Evolutionary conservation across 2,888 invertebrate genomes (phyloP), one percentile per base, ranked within the genome.

Genomic region (Acrobeloides nanus): DNA sequence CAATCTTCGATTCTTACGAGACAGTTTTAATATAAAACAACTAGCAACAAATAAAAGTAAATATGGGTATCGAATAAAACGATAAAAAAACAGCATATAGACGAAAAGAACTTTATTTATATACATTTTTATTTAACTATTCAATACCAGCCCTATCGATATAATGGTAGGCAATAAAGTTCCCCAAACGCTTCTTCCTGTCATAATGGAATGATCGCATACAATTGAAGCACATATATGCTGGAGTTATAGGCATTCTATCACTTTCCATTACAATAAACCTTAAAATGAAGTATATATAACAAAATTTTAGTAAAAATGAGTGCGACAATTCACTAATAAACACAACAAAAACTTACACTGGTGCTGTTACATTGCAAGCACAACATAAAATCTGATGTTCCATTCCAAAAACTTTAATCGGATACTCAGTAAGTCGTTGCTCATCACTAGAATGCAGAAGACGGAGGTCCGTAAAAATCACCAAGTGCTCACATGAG

Each of bases 401-500:
- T 8, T 53, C 40, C 35, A 48, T 57, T 18, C 70, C 69, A 46
- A 50, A 67, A 12, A 63, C 40, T 6, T 50, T 29, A 17, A 62
- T 49, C 3, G 70, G 70, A 51, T 68, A 70, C 6, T 51, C 55
- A 15, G 33, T 24, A 8, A 59, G 18, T 4, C 42, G 51, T 24
- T 64, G 63, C 10, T 49, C 53, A 51, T 70, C 70, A 7, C 58
- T 44, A n/a, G 55, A 53, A 32, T 61, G 55, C 26, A 70, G 38
- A 17, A 67, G 45, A 15, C 68, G 54, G 8, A 70, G 47, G 53
- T 70, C 69, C 29, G 70, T 63, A 50, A 70, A 70, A 10, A 65
- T 35, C 5, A 54, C 24, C 23, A 48, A 34, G 35, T 44, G 45
- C 35, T 44, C 45, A 27, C 45, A 44, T 20, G 76, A 29, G 31